These are phyloP conservation scores for Sympetrum striolatum DNA, from an alignment of 2,888 invertebrate species.

Conservation along the genomic window DNA sequence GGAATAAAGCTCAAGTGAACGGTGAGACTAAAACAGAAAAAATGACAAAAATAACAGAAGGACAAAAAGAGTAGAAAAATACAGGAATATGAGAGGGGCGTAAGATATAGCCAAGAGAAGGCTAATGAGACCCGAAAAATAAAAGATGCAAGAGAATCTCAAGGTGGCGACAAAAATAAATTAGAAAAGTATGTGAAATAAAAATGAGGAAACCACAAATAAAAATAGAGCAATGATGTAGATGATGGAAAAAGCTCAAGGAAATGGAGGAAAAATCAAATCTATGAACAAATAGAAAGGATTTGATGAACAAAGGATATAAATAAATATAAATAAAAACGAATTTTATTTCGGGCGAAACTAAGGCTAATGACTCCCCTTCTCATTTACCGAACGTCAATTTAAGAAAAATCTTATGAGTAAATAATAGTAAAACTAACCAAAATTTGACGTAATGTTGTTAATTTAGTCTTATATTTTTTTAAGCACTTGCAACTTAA, in stretches of 20 bases:
- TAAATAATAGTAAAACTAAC: no score
- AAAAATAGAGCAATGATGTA: background rate
- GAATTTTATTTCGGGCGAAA: no score
- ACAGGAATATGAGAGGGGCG: no score
- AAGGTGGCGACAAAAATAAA: background rate
- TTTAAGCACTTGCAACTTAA: no score
- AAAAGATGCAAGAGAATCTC: background rate
- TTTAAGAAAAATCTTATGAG: no score
- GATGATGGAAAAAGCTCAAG: background rate
- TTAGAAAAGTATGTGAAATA: background rate
- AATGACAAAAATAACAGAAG: background rate
- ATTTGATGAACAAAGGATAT: background rate
- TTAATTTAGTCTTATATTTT: no score
- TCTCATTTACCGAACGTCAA: no score
- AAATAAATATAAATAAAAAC: no score
- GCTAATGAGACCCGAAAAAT: background rate
- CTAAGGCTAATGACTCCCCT: no score
- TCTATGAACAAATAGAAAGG: background rate
- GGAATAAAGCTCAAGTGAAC: background rate
- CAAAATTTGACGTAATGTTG: no score
- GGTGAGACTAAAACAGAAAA: background rate
- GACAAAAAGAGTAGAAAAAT: no score
- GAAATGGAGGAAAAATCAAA: background rate
- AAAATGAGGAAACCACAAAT: background rate
- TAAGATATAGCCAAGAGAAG: no score